These are phyloP conservation scores for Pediacus dermestoides DNA, from an alignment of 2,888 invertebrate genomes.

Conservation along the genomic window DNA sequence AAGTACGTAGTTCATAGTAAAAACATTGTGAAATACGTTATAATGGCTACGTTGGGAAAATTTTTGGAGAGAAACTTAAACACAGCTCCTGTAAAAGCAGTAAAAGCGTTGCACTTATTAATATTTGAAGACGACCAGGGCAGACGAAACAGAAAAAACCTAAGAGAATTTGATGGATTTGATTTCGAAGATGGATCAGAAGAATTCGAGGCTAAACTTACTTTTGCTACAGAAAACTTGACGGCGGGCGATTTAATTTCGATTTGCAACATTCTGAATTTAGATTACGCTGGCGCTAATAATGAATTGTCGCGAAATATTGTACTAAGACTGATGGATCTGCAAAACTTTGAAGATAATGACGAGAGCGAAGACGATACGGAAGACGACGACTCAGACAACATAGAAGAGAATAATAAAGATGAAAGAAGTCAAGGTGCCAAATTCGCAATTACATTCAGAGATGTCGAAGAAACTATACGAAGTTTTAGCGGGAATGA, in stretches of 20 bases:
- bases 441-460: slow-evolving; percentile 24
- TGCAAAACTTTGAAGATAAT: no score
- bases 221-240: slow-evolving; percentile 7
- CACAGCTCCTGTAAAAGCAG: no score
- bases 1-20: no score
- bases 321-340: no score
- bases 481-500: slow-evolving; percentile 27
- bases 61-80: no score
- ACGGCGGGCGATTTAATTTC: slow-evolving; percentile 14
- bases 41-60: no score
- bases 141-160: slow-evolving; percentile 4
- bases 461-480: slow-evolving; percentile 32
- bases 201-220: slow-evolving; percentile 11
- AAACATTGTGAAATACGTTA: no score
- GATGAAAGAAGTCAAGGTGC: not conserved
- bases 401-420: no score
- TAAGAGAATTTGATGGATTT: slow-evolving; percentile 17
- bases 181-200: slow-evolving; percentile 13
- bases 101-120: slow-evolving; percentile 1
- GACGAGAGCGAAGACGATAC: no score
- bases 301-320: no score
- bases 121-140: slow-evolving; percentile 9
- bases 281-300: slow-evolving; percentile 14
- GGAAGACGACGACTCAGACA: no score
- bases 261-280: slow-evolving; percentile 14